Base-by-base conservation (phyloP, 2,888 invertebrate species). In the Melieria omissa region DNA sequence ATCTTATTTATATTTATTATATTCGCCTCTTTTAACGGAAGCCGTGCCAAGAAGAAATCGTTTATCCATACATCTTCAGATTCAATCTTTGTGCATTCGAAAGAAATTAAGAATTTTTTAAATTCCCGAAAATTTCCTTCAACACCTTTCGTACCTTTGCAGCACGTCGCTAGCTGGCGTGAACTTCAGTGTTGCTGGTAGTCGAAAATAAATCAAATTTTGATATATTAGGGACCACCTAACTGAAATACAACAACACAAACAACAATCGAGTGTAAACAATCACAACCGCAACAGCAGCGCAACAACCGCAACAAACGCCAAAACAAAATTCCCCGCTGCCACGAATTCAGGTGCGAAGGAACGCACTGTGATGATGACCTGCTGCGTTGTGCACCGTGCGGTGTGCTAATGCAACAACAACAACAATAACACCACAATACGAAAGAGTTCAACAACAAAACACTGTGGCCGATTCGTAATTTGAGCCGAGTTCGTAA, bases 401-500 rank as follows among this genome's bases (percentile, higher is more conserved):
- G 52, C 52, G 68, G 61, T 60, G 60, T 62, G 54, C 62, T 63
- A 69, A 69, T 69, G 69, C 69, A 54, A 60, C 61, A 62, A 62
- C 63, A 71, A 61, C 47, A 65, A 61, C 29, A 47, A 57, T 54
- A 29, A 29, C 10, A 5, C 29, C 4, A 57, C n/a, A 5, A 12
- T 46, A 58, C 10, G 10, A 12, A 63, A 64, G 4, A 52, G 12
- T 49, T 12, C 64, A 29, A 55, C 65, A 55, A 55, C 44, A 55
- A 52, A 64, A 3, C 64, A 64, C 63, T 47, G 41, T 29, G 29
- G 29, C 29, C 29, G 2, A 29, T 62, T 52, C 8, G 70, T 67
- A 71, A 73, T 68, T 64, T 72, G 72, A 70, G 74, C 72, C 66
- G 81, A 81, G 73, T 78, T 78, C 82, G 81, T 81, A 79, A 79